Evolutionary conservation across 1,140 invertebrate species (phyloP), one percentile per base, ranked within the genome.

Genomic region (Sitophilus oryzae): DNA sequence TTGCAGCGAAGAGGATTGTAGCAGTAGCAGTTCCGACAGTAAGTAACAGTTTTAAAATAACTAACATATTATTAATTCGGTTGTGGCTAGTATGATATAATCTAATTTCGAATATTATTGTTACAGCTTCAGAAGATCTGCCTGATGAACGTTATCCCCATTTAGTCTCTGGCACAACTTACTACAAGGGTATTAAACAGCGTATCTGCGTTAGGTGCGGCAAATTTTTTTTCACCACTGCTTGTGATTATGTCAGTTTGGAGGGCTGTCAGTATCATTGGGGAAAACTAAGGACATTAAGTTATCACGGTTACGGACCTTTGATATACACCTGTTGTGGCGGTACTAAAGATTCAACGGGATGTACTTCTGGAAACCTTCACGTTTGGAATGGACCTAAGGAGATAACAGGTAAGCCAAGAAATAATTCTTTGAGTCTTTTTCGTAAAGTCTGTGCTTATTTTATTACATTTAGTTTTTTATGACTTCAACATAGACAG

Each of bases 201-300:
- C 77, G 81, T 48, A 72, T 75, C 10, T 94, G 91, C 72, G 78
- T 79, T 6, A 78, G 91, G 22, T 94, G 91, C 75, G 75, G 76
- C 21, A 79, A 78, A 57, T 74, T 73, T 20, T 94, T 91, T 67
- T 76, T 79, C 54, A 70, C 72, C 2, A 73, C 76, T 14, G 76
- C 79, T 20, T 83, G 84, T 14, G 79, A 84, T 58, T 89, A 88
- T 66, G 59, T 85, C 2, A 76, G 75, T 0, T 68, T 79, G 21
- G 85, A 91, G 42, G 71, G 78, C 16, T 96, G 92, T 72, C 49
- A 75, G 0, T 88, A 91, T 67, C 92, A 96, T 66, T 91, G 84
- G 80, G 91, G 88, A 3, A 86, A 85, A 56, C 63, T 83, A 23
- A 63, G 62, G 34, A 18, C 65, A 71, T 50, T 57, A 48, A 25